Percentiles rank a stretch among this genome's conserved stretches.
Evolutionary conservation across 2,888 invertebrate species (phyloP).

Genomic region (Axea sp.): DNA sequence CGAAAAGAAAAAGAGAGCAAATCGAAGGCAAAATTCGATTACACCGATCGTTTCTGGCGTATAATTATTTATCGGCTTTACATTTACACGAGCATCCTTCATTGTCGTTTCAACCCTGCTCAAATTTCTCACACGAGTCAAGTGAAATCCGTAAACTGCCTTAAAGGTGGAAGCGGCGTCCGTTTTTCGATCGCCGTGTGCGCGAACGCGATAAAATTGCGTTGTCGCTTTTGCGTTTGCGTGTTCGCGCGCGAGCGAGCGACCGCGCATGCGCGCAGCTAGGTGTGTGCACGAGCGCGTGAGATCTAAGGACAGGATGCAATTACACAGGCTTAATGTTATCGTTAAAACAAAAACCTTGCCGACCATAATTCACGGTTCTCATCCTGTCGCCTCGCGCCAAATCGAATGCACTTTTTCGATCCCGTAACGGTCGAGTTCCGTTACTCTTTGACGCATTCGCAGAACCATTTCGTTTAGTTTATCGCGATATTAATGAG

Average conservation of each 20-base stretch:
- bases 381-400: constrained; percentile 65
- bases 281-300: constrained; percentile 63
- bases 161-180: no score
- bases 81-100: no score
- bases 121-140: no score
- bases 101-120: no score
- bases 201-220: constrained; percentile 48
- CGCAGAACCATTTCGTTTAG: constrained; percentile 26
- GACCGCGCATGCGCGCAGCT: constrained; percentile 44
- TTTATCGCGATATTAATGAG: constrained; percentile 53
- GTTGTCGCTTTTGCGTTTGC: constrained; percentile 50
- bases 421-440: constrained; percentile 22
- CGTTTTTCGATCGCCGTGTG: constrained; percentile 36
- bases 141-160: no score
- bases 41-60: no score
- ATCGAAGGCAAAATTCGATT: no score
- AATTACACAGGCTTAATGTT: constrained; percentile 75
- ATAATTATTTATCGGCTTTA: no score
- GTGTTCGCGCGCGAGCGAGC: constrained; percentile 54
- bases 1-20: no score
- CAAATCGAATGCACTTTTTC: constrained; percentile 48
- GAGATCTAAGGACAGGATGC: constrained; percentile 73
- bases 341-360: constrained; percentile 75
- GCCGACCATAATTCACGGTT: constrained; percentile 70
- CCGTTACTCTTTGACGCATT: constrained; percentile 44